Evolutionary conservation across 2,888 invertebrate species (phyloP), one percentile per base, ranked within the genome.

Genomic region (Ditula angustiorana): DNA sequence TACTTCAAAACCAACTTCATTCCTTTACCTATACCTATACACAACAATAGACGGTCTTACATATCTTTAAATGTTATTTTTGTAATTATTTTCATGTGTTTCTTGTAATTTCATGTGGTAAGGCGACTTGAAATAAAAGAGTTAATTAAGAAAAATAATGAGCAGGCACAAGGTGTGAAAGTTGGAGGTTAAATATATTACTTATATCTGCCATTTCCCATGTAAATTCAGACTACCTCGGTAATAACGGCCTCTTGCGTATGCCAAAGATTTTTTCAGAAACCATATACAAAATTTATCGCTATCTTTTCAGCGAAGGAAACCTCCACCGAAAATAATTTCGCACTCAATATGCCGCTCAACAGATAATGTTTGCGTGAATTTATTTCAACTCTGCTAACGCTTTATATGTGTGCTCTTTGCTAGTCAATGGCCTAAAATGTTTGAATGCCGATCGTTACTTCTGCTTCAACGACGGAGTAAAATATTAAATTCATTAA

Each of bases 311-410:
- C 44, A 33, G 19, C 5, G 33, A 28, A 33, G 21, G 26, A 16
- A 62, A 58, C 33, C 57, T 44, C 26, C 50, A 23, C 33, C 33
- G 26, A 58, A 63, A 52, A 63, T 63, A 63, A 63, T 63, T 58
- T 63, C 30, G 21, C 57, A 58, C 63, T 63, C 63, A 63, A 63
- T 63, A 63, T 63, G 57, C 63, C 50, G 62, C 50, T 63, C 44
- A n/a, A 57, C 44, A 50, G 57, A 57, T 63, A 63, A 63, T 50
- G 50, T 58, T 57, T 57, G 37, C 50, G 63, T 63, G 50, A 63
- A 63, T 63, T 58, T 63, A 63, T 41, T 63, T 58, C 52, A 63
- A 58, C 50, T 57, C 33, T 57, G 50, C 41, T 62, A 21, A 16
- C 49, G 26, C 26, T 37, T 55, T 61, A 24, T 46, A 35, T 56